These are phyloP conservation scores for Columba janthina DNA, from an alignment of 2,113 vertebrate genomes.

Conservation along the genomic window DNA sequence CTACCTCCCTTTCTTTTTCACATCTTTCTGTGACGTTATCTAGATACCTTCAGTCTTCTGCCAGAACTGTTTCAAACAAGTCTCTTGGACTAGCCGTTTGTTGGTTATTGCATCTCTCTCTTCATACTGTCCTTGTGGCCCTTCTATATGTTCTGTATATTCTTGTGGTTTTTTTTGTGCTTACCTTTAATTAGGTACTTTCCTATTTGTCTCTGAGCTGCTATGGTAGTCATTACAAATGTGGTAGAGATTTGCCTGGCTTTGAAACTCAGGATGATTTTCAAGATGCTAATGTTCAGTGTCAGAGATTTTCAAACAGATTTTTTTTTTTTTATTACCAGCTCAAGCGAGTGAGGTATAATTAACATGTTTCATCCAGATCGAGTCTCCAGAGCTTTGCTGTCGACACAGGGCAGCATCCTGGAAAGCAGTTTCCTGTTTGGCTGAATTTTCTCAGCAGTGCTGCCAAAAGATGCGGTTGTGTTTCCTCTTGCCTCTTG, in stretches of 20 bases:
- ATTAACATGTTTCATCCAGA: constrained; percentile 5
- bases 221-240: neutral
- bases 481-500: neutral
- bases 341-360: neutral
- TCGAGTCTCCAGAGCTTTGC: neutral
- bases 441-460: neutral
- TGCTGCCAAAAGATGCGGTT: neutral
- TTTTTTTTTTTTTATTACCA: neutral
- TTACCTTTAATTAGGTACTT: neutral
- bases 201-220: neutral
- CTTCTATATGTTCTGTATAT: neutral
- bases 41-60: neutral
- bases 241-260: neutral
- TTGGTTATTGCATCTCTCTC: neutral
- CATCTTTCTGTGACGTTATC: neutral
- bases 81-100: neutral
- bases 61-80: neutral
- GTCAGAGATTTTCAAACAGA: neutral
- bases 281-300: neutral
- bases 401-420: neutral
- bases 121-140: neutral
- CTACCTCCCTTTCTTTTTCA: neutral
- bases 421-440: constrained; percentile 37
- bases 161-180: neutral
- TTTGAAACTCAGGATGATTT: neutral